Conservation (phyloP, 1,140 invertebrate species). For the Drosophila bocqueti region DNA sequence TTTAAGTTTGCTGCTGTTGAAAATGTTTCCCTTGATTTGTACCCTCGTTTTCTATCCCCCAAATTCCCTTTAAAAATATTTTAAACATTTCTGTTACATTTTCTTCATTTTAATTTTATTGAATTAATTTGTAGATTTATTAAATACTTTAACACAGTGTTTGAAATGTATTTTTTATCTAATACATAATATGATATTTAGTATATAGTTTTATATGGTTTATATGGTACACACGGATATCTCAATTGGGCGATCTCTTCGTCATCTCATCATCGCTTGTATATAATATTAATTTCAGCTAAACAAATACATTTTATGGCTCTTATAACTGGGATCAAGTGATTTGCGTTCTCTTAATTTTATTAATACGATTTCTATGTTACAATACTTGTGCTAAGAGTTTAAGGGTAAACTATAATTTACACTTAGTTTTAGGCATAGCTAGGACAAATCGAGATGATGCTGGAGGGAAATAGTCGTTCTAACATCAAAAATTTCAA, state of each 20-base stretch:
- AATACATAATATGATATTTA: slow-evolving; percentile 71
- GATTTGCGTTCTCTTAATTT: slow-evolving; percentile 6
- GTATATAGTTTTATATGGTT: slow-evolving; percentile 58
- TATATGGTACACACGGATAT: slow-evolving; percentile 60
- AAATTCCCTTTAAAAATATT: neutral
- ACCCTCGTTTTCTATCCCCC: neutral
- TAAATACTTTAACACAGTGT: slow-evolving; percentile 84
- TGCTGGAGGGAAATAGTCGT: slow-evolving; percentile 6
- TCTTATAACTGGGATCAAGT: slow-evolving; percentile 59
- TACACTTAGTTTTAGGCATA: slow-evolving; percentile 52
- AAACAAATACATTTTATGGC: slow-evolving; percentile 68
- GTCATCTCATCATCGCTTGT: slow-evolving; percentile 30
- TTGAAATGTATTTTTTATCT: slow-evolving; percentile 76
- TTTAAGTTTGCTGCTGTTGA: neutral
- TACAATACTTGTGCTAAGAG: slow-evolving; percentile 73
- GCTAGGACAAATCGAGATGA: slow-evolving; percentile 14
- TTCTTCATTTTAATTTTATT: slow-evolving; percentile 65
- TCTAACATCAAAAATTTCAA: slow-evolving; percentile 6
- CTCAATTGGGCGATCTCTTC: slow-evolving; percentile 61
- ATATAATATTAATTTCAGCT: slow-evolving; percentile 66
- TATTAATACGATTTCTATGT: slow-evolving; percentile 44
- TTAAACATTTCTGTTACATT: neutral
- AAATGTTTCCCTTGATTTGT: neutral
- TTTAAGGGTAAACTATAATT: slow-evolving; percentile 49
- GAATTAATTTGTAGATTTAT: slow-evolving; percentile 67